These are phyloP conservation scores for Ptilodon capucinus DNA, from an alignment of 2,888 invertebrate species.

Conservation along the genomic window DNA sequence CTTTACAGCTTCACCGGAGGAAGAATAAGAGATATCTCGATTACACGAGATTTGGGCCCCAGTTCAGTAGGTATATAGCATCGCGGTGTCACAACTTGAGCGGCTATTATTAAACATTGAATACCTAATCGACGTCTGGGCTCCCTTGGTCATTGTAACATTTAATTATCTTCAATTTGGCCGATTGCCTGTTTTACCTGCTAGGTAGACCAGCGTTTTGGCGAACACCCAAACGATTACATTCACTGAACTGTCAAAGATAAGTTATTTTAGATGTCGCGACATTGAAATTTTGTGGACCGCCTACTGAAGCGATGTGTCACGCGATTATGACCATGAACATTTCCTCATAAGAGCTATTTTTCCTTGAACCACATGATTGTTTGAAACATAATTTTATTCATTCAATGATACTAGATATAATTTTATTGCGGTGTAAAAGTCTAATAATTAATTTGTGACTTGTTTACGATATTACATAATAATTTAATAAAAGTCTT, in stretches of 20 bases:
- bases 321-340: slow-evolving; percentile 49
- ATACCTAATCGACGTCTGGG: slow-evolving; percentile 63
- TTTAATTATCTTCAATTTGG: slow-evolving; percentile 79
- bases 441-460: not conserved
- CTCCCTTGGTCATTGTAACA: slow-evolving; percentile 72
- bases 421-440: not conserved
- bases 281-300: slow-evolving; percentile 71
- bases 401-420: not conserved
- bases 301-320: slow-evolving; percentile 27
- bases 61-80: too few relatives aligned
- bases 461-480: not conserved
- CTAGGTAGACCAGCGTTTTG: slow-evolving; percentile 69
- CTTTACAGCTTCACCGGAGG: too few relatives aligned
- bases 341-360: slow-evolving; percentile 38
- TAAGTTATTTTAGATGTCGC: slow-evolving; percentile 79
- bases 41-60: too few relatives aligned
- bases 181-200: slow-evolving; percentile 77
- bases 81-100: slow-evolving; percentile 27
- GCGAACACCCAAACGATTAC: slow-evolving; percentile 71
- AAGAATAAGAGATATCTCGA: too few relatives aligned
- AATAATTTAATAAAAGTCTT: not conserved
- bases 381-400: not conserved
- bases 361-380: slow-evolving; percentile 9
- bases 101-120: slow-evolving; percentile 45
- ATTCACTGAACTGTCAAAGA: slow-evolving; percentile 79